These are phyloP conservation scores for Agrotis clavis DNA, from an alignment of 2,888 invertebrate species.

Conservation along the genomic window DNA sequence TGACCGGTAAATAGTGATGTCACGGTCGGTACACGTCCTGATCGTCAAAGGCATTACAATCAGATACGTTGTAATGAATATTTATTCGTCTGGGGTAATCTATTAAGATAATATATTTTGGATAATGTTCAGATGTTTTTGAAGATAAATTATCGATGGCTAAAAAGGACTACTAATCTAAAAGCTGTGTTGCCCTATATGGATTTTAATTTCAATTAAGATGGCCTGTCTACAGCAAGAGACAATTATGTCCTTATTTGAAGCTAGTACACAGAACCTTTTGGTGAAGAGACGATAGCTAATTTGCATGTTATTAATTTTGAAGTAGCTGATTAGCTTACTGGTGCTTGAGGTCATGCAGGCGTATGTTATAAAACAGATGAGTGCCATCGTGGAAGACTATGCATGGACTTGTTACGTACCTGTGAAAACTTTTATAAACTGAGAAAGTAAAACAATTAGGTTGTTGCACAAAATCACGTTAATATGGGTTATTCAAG, in stretches of 20 bases:
- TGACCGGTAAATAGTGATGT: slow-evolving; percentile 64
- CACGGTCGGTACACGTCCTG: slow-evolving; percentile 52
- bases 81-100: slow-evolving; percentile 18
- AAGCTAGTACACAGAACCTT: neutral
- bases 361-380: slow-evolving; percentile 34
- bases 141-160: neutral
- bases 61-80: slow-evolving; percentile 51
- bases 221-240: neutral
- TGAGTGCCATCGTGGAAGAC: slow-evolving; percentile 22
- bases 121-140: neutral
- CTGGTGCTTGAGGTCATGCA: slow-evolving; percentile 19
- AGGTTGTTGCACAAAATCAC: slow-evolving; percentile 28
- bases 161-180: neutral
- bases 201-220: slow-evolving; percentile 11
- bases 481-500: slow-evolving; percentile 39
- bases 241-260: neutral
- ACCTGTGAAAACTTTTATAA: slow-evolving; percentile 17
- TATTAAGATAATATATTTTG: slow-evolving; percentile 10
- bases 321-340: slow-evolving; percentile 5
- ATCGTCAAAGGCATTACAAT: slow-evolving; percentile 49
- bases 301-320: slow-evolving; percentile 5
- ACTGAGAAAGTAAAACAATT: slow-evolving; percentile 34
- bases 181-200: slow-evolving; percentile 1
- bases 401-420: slow-evolving; percentile 10
- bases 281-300: neutral